These are phyloP conservation scores for Theretra japonica DNA, from an alignment of 2,888 invertebrate species.

Conservation along the genomic window DNA sequence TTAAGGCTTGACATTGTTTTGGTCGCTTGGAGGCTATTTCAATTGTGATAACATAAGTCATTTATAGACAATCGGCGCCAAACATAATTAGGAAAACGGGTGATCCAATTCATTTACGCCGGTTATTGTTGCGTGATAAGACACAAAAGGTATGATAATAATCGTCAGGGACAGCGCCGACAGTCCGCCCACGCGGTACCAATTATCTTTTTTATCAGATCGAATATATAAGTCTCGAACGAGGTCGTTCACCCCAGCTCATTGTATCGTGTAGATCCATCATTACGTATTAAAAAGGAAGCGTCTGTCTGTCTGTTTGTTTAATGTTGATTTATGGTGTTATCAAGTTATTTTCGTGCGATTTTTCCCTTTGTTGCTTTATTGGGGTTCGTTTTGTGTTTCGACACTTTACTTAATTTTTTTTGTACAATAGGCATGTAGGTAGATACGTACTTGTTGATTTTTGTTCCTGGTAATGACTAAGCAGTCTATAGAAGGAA, in stretches of 20 bases:
- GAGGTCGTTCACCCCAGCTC: slow-evolving; percentile 22
- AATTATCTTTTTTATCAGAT: slow-evolving; percentile 42
- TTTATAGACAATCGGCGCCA: background rate
- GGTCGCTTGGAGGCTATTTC: too few relatives aligned
- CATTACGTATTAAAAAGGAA: slow-evolving; percentile 26
- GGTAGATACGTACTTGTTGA: background rate
- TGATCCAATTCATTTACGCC: background rate
- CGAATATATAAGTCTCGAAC: slow-evolving; percentile 21
- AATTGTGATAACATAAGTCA: background rate
- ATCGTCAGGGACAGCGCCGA: slow-evolving; percentile 26
- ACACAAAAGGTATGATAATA: background rate
- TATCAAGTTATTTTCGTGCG: slow-evolving; percentile 14
- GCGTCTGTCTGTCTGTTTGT: slow-evolving; percentile 26
- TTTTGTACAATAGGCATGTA: background rate
- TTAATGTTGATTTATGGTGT: slow-evolving; percentile 21
- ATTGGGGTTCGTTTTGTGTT: slow-evolving; percentile 6
- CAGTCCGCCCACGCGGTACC: slow-evolving; percentile 39
- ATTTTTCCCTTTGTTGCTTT: slow-evolving; percentile 14
- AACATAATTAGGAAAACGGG: background rate
- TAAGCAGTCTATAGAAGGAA: background rate
- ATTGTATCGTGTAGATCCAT: slow-evolving; percentile 18
- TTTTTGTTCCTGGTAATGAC: background rate
- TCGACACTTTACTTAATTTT: background rate
- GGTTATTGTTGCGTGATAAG: background rate
- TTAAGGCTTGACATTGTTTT: too few relatives aligned